Percentiles rank a stretch among this genome's conserved stretches.
phyloP scores from a whole-genome alignment of 2,888 invertebrate genomes.

The Eueremaeus valkanovi region DNA sequence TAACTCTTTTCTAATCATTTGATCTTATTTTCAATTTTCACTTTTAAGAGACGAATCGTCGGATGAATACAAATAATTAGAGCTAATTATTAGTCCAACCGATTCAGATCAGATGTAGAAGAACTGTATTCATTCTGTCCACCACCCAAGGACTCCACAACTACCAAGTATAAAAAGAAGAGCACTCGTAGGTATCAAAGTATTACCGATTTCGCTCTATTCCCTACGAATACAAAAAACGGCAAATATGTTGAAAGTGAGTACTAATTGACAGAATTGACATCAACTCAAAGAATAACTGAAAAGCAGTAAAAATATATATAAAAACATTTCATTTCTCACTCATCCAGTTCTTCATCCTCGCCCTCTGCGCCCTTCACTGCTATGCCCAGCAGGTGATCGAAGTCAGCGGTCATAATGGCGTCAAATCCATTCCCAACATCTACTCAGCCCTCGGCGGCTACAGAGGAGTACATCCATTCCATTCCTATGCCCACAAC shows the following conservation, averaged over 20 bases:
- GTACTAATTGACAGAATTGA: neutral
- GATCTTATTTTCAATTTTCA: neutral
- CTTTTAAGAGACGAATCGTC: neutral
- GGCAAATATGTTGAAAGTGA: conserved; percentile 18
- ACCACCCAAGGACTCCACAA: no score
- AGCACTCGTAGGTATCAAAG: no score
- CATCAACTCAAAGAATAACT: neutral
- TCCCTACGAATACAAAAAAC: no score
- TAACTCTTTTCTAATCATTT: neutral
- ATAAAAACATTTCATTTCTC: neutral
- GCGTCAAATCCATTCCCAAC: neutral
- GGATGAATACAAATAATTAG: neutral
- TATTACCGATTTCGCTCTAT: no score
- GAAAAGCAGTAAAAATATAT: neutral
- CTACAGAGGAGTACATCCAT: no score
- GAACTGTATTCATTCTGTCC: neutral
- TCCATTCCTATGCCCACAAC: no score
- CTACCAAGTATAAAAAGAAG: no score
- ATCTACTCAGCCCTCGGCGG: neutral
- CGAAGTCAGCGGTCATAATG: neutral
- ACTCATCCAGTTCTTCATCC: neutral
- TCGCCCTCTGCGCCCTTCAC: conserved; percentile 17
- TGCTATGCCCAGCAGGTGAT: neutral
- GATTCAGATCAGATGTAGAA: neutral
- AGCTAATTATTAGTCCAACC: neutral